Conservation (phyloP, 2,888 invertebrate species). For the Suillia variegata region DNA sequence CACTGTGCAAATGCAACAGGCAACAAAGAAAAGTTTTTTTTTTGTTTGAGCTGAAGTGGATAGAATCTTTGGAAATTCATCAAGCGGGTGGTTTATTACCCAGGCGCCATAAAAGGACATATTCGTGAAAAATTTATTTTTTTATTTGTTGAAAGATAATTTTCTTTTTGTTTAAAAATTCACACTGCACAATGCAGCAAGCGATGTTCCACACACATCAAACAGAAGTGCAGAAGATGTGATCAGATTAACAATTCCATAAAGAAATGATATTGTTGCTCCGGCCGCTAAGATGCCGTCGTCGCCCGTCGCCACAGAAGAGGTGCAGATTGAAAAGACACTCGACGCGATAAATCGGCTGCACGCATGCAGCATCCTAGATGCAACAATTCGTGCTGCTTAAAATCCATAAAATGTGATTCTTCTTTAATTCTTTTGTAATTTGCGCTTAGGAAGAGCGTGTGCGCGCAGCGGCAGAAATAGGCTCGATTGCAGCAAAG, state of each 20-base stretch:
- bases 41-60: too few species aligned
- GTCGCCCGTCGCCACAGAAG: background rate
- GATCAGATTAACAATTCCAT: background rate
- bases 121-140: background rate
- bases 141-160: too few species aligned
- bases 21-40: too few species aligned
- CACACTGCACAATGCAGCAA: too few species aligned
- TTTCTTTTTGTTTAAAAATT: background rate
- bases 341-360: background rate
- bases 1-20: too few species aligned
- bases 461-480: too few species aligned
- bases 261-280: too few species aligned
- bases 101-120: constrained; percentile 14
- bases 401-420: constrained; percentile 12
- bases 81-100: background rate
- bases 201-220: background rate
- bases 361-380: background rate
- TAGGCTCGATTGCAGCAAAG: background rate
- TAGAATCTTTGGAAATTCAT: too few species aligned
- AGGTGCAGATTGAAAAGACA: background rate
- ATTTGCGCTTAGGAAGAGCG: background rate
- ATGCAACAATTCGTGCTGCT: background rate
- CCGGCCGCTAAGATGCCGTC: too few species aligned
- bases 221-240: constrained; percentile 5
- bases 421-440: background rate